Conservation (phyloP, 2,888 invertebrate genomes). For the Ennomos fuscantarius region DNA sequence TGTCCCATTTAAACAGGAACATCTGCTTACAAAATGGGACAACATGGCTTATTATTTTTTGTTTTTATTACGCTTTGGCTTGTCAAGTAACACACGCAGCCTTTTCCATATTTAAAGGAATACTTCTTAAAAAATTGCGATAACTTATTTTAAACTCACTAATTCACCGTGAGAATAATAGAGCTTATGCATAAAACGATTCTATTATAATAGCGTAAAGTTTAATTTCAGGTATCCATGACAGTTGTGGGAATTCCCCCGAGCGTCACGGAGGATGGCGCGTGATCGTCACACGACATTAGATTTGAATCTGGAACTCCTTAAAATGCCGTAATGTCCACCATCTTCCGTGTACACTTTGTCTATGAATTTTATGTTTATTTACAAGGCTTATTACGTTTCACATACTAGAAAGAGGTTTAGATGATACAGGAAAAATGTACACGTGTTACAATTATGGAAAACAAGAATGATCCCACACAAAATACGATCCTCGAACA, state of each 20-base stretch:
- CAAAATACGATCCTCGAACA: conserved; percentile 1
- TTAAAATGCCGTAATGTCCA: conserved; percentile 67
- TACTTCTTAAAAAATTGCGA: conserved; percentile 10
- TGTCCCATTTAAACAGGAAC: conserved; percentile 39
- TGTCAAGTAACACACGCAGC: conserved; percentile 15
- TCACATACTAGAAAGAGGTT: not conserved
- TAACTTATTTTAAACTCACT: conserved; percentile 23
- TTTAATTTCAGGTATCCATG: conserved; percentile 36
- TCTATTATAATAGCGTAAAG: not conserved
- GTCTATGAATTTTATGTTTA: conserved; percentile 29
- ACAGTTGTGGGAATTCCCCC: conserved; percentile 51
- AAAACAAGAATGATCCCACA: not conserved
- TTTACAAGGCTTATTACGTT: not conserved
- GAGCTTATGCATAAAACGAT: not conserved
- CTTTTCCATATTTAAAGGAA: conserved; percentile 12
- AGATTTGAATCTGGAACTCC: conserved; percentile 78
- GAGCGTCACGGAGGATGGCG: conserved; percentile 61
- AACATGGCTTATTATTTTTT: conserved; percentile 23
- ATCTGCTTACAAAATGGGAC: conserved; percentile 27
- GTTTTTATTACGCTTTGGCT: conserved; percentile 14
- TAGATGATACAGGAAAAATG: not conserved
- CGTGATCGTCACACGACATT: conserved; percentile 75
- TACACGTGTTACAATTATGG: not conserved
- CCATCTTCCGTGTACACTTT: conserved; percentile 58
- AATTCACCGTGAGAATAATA: conserved; percentile 55